Base-by-base conservation (phyloP, 2,888 invertebrate genomes). In the Ennomos erosarius region DNA sequence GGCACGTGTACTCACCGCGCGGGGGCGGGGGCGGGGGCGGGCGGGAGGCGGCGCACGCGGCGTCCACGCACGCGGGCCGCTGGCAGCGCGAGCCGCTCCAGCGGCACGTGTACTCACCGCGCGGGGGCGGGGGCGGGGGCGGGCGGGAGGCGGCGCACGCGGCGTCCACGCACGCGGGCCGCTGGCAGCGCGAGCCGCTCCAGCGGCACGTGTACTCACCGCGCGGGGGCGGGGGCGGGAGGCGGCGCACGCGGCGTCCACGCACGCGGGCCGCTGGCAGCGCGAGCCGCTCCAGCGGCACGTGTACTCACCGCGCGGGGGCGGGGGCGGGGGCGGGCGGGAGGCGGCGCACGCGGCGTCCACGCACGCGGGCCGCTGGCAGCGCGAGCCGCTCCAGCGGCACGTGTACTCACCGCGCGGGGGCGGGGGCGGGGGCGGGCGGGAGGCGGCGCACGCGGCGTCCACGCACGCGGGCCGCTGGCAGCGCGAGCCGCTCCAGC, bases 1-100 rank as follows among this genome's bases (percentile, higher is more conserved):
- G 93, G 74, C 97, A 97, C 65, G 91, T 82, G 87, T 96, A 97
- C 59, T n/a, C n/a, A n/a, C n/a, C n/a, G n/a, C n/a, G n/a, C n/a
- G n/a, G n/a, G n/a, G n/a, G n/a, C n/a, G n/a, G n/a, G n/a, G n/a
- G n/a, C n/a, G n/a, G n/a, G n/a, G n/a, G n/a, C n/a, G n/a, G n/a
- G n/a, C n/a, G n/a, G n/a, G n/a, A n/a, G n/a, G 36, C 12, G 9
- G 39, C n/a, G 1, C n/a, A 10, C 39, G 39, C 11, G 39, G 10
- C 12, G 45, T 35, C 45, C 34, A 11, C 45, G 45, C 16, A 16
- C 16, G 16, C 16, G 16, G 16, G 16, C 16, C 16, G 16, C 16
- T 16, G 16, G 16, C 16, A 16, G 3, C 16, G 16, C 16, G 16
- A 16, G 16, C 16, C 16, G 16, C 16, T 16, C 16, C 16, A 16